Evolutionary conservation across 2,113 vertebrate genomes (phyloP).

Genomic region (Paedocypris sp.): DNA sequence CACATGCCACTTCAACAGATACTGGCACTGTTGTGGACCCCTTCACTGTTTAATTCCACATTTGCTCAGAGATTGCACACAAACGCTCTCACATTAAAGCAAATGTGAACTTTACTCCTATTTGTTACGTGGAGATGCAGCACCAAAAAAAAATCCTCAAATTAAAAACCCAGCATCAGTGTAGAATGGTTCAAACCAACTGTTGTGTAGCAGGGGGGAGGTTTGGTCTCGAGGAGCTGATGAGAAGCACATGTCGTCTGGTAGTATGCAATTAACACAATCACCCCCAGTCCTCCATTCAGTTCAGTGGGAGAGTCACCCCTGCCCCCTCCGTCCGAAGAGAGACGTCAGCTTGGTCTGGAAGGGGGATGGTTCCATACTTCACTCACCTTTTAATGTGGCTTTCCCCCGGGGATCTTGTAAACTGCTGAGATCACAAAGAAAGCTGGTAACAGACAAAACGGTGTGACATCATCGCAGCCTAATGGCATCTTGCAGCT

Average conservation of each 20-base stretch:
- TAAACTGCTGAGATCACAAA: conserved; percentile 47
- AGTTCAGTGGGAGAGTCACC: conserved; percentile 39
- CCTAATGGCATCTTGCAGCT: conserved; percentile 34
- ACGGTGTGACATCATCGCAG: conserved; percentile 41
- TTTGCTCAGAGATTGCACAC: neutral
- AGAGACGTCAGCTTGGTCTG: conserved; percentile 6
- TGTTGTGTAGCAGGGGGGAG: conserved; percentile 21
- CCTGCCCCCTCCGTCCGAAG: conserved; percentile 28
- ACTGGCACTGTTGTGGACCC: too few species aligned
- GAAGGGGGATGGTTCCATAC: conserved; percentile 23
- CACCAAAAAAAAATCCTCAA: too few species aligned
- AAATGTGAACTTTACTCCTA: too few species aligned
- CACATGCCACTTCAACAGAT: too few species aligned
- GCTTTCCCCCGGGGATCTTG: conserved; percentile 46
- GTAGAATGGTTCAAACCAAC: conserved; percentile 4
- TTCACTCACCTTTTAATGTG: conserved; percentile 45
- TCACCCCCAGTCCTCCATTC: conserved; percentile 42
- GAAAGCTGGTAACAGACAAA: conserved; percentile 41
- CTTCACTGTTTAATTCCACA: neutral
- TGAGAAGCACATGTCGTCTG: conserved; percentile 69
- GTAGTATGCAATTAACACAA: conserved; percentile 64
- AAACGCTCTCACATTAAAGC: too few species aligned
- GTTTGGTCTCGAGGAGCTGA: conserved; percentile 54
- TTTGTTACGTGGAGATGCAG: too few species aligned
- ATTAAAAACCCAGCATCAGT: too few species aligned